Percentiles rank a stretch among this genome's conserved stretches.
phyloP scores from a whole-genome alignment of 2,888 invertebrate species.

The Brachylomia viminalis region DNA sequence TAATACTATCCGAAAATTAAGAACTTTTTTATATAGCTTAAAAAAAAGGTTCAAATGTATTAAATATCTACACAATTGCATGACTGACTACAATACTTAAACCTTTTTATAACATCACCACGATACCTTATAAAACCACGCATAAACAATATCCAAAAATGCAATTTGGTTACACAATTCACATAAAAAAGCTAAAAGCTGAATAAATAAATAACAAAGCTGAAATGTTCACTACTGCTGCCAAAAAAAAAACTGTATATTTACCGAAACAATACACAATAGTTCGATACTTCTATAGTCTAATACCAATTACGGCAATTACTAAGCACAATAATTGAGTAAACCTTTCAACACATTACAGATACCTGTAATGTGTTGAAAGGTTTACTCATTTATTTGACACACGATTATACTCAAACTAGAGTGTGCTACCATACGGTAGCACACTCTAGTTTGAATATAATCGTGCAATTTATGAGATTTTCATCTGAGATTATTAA shows the following conservation, averaged over 20 bases:
- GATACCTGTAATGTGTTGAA: too few species aligned
- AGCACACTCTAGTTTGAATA: conserved; percentile 7
- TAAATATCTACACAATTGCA: not conserved
- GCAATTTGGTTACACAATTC: not conserved
- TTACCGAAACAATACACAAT: conserved; percentile 21
- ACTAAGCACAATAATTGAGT: conserved; percentile 3
- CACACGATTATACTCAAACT: not conserved
- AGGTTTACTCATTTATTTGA: too few species aligned
- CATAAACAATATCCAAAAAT: not conserved
- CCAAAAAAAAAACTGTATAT: conserved; percentile 12
- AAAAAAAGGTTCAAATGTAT: not conserved
- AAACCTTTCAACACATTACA: conserved; percentile 2
- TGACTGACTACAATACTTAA: not conserved
- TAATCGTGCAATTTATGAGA: too few species aligned
- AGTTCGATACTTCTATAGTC: not conserved
- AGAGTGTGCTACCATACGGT: conserved; percentile 4
- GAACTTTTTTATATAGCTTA: not conserved
- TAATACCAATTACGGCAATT: conserved; percentile 26
- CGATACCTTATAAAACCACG: not conserved
- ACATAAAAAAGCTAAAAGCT: conserved; percentile 7
- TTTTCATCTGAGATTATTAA: not conserved
- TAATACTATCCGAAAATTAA: not conserved
- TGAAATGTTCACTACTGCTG: conserved; percentile 13
- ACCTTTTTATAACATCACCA: not conserved
- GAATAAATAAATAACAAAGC: conserved; percentile 17